These are phyloP conservation scores for Odontomyia ornata DNA, from an alignment of 2,888 invertebrate genomes.

Conservation along the genomic window DNA sequence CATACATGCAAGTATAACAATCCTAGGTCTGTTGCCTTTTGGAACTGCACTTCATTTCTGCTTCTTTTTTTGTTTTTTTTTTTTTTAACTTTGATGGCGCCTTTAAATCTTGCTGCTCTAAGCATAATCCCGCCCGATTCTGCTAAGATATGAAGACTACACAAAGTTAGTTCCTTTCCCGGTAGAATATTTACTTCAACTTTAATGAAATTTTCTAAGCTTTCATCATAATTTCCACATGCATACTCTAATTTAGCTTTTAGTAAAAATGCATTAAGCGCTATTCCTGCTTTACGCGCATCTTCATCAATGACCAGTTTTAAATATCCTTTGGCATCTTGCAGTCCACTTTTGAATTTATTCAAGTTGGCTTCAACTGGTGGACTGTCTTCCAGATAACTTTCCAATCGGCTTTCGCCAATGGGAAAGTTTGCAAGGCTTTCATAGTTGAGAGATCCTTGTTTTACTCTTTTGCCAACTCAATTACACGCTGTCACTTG, in stretches of 20 bases:
- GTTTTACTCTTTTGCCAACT: no score
- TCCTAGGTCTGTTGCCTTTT: constrained; percentile 90
- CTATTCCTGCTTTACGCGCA: constrained; percentile 82
- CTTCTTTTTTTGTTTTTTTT: constrained; percentile 74
- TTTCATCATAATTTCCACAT: constrained; percentile 85
- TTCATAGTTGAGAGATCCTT: no score
- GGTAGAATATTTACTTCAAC: constrained; percentile 86
- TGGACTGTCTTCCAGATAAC: constrained; percentile 85
- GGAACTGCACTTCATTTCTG: constrained; percentile 82
- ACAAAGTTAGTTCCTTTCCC: constrained; percentile 84
- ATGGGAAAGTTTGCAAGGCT: constrained; percentile 83
- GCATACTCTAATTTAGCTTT: constrained; percentile 92
- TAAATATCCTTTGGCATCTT: no score
- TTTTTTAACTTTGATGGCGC: constrained; percentile 74
- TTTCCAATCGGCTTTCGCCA: constrained; percentile 88
- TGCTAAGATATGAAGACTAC: constrained; percentile 91
- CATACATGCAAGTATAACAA: constrained; percentile 91
- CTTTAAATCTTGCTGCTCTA: constrained; percentile 69
- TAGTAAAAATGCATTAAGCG: constrained; percentile 85
- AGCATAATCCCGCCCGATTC: constrained; percentile 91
- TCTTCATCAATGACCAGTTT: constrained; percentile 79
- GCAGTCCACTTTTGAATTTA: constrained; percentile 81
- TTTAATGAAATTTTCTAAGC: constrained; percentile 81
- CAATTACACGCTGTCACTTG: no score
- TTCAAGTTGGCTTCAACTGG: constrained; percentile 82